Conservation (phyloP, 92 coral and sea anemone genomes). For the Porites divaricata region DNA sequence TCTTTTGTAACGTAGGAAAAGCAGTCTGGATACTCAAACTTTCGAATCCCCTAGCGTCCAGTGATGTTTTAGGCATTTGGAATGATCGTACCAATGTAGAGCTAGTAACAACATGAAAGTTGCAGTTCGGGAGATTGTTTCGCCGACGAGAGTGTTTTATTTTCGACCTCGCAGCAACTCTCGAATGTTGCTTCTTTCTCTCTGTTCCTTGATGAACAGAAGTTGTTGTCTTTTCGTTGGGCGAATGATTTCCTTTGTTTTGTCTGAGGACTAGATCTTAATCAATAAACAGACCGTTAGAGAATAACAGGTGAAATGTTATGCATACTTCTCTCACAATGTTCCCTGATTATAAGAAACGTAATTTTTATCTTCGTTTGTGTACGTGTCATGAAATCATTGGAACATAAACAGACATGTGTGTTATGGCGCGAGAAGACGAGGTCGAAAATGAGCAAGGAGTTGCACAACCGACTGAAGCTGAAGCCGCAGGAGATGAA, state of each 20-base stretch:
- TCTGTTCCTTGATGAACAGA: conserved; percentile 56
- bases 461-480: conserved; percentile 65
- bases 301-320: not conserved
- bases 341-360: conserved; percentile 17
- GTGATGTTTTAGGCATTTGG: conserved; percentile 99
- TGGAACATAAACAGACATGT: conserved; percentile 59
- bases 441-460: conserved; percentile 87
- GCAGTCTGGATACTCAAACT: conserved; percentile 11
- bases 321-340: not conserved
- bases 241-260: conserved; percentile 66
- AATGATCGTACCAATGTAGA: conserved; percentile 79
- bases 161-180: conserved; percentile 46
- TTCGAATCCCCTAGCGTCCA: conserved; percentile 66
- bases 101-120: conserved; percentile 53
- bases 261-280: conserved; percentile 44
- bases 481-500: conserved; percentile 70
- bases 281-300: not conserved
- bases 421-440: conserved; percentile 84
- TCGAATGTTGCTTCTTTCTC: conserved; percentile 49
- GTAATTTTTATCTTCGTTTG: conserved; percentile 31
- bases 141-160: conserved; percentile 67
- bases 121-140: conserved; percentile 27
- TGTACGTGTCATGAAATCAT: conserved; percentile 85
- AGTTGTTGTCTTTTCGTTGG: conserved; percentile 57
- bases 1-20: not conserved